Base-by-base conservation (phyloP, 2,113 vertebrate genomes). In the Ophthalmolycus amberensis region DNA sequence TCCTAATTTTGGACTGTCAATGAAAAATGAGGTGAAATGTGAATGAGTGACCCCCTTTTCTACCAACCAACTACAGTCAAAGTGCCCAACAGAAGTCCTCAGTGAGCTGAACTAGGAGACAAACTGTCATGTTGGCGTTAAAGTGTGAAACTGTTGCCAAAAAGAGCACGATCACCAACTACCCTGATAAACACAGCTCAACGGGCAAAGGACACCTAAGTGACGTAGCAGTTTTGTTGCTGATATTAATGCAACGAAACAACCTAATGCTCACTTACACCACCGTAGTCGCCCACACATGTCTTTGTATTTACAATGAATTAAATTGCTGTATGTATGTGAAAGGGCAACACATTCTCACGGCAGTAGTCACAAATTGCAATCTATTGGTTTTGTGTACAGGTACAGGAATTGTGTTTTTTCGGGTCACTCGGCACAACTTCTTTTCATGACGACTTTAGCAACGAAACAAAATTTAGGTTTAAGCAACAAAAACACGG, bases 1-100 rank as follows among this genome's bases (percentile, higher is more conserved):
- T 71, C 27, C 79, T 69, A 63, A 80, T 80, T 54, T 72, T 25
- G 37, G 72, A 20, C 84, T 65, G 59, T 71, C n/a, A 71, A 8
- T 48, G 42, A 76, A 37, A 83, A 83, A 73, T 67, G 5, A 70
- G 22, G 64, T 27, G 1, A 74, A 79, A 67, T 76, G 67, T 44
- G 71, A 85, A 38, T 20, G 18, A 85, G 59, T 60, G 20, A 40
- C 9, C 9, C 14, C 42, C 9, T 34, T 34, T 67, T 52, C 50
- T 42, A 29, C 18, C n/a, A 37, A 8, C 42, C 46, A 64, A 66
- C 63, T 62, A 15, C 58, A 74, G 59, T 32, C 67, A 78, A 37
- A 85, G 48, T 50, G 20, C 9, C 20, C 1, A 8, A 37, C 3
- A 59, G 59, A 48, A 42, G 40, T 54, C 14, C 22, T 62, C 16